Evolutionary conservation across 2,797 vertebrate species (phyloP).

Genomic region (Decapterus maruadsi): DNA sequence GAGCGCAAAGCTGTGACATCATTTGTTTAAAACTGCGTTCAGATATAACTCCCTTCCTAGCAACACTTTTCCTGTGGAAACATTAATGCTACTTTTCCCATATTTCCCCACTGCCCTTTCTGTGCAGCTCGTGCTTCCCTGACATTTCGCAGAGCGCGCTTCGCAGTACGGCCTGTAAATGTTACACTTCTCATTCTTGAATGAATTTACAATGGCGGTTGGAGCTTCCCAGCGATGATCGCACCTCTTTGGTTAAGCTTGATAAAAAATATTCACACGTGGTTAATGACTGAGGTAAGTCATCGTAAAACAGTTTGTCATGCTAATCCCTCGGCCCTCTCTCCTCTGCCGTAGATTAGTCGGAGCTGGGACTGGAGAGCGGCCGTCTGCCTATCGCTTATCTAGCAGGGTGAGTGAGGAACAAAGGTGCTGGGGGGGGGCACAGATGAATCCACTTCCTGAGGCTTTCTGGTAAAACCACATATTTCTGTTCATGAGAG

Average conservation of each 20-base stretch:
- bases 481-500: conserved; percentile 6
- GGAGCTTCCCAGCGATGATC: neutral
- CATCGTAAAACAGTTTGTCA: conserved; percentile 34
- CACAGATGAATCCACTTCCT: conserved; percentile 21
- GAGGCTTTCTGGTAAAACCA: conserved; percentile 26
- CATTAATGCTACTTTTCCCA: conserved; percentile 28
- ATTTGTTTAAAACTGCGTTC: conserved; percentile 65
- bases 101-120: conserved; percentile 26
- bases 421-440: conserved; percentile 24
- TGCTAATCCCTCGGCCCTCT: conserved; percentile 59
- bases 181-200: neutral
- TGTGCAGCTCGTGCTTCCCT: conserved; percentile 1
- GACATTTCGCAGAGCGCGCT: neutral
- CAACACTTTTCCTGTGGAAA: conserved; percentile 58
- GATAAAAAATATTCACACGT: conserved; percentile 25
- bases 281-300: conserved; percentile 28
- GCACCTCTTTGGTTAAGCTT: conserved; percentile 13
- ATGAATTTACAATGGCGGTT: neutral
- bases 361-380: conserved; percentile 50
- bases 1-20: conserved; percentile 63
- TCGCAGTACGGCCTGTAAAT: neutral
- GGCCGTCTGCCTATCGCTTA: conserved; percentile 49
- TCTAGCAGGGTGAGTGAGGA: conserved; percentile 21
- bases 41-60: conserved; percentile 42
- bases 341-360: conserved; percentile 56